Evolutionary conservation across 2,113 vertebrate genomes (phyloP).

Genomic region (Hippocampus abdominalis): DNA sequence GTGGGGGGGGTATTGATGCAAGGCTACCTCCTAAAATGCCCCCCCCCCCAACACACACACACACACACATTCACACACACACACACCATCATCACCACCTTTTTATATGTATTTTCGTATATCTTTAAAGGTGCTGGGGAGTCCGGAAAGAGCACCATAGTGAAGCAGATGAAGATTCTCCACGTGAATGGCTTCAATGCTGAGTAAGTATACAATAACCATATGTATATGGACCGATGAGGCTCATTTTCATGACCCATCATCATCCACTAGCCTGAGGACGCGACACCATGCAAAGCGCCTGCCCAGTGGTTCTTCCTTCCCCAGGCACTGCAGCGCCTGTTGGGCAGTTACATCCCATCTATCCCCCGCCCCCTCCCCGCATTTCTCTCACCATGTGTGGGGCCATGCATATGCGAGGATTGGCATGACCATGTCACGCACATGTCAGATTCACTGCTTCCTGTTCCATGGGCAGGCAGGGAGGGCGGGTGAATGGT

Average conservation of each 20-base stretch:
- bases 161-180: constrained; percentile 98
- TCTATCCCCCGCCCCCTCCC: constrained; percentile 32
- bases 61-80: no score
- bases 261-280: not conserved
- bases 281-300: constrained; percentile 1
- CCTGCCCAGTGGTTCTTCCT: constrained; percentile 14
- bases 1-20: constrained; percentile 58
- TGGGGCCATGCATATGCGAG: constrained; percentile 33
- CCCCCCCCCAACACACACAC: no score
- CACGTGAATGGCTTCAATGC: constrained; percentile 99
- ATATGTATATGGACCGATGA: not conserved
- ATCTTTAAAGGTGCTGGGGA: constrained; percentile 89
- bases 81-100: no score
- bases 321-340: constrained; percentile 79
- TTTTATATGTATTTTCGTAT: constrained; percentile 27
- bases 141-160: constrained; percentile 99
- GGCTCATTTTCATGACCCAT: not conserved
- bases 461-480: constrained; percentile 54
- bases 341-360: constrained; percentile 77
- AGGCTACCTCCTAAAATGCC: not conserved
- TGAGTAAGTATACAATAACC: constrained; percentile 81
- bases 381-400: not conserved
- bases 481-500: constrained; percentile 51
- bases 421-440: constrained; percentile 26
- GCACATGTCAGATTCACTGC: constrained; percentile 44